Evolutionary conservation across 2,888 invertebrate genomes (phyloP).

Genomic region (Amiota communis): DNA sequence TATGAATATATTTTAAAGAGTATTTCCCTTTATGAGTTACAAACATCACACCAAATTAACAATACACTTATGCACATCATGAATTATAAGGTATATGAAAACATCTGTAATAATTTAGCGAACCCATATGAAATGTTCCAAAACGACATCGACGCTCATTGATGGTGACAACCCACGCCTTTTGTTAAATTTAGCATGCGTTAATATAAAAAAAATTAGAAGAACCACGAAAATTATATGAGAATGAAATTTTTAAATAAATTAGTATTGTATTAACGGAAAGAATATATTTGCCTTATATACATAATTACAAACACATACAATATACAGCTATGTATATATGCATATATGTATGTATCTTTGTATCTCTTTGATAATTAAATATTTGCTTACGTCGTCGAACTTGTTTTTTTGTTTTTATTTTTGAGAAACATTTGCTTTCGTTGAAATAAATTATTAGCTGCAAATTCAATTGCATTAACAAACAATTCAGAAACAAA

Average conservation of each 20-base stretch:
- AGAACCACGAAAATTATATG: slow-evolving; percentile 1
- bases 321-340: slow-evolving; percentile 34
- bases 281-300: slow-evolving; percentile 2
- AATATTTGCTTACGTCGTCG: slow-evolving; percentile 45
- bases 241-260: slow-evolving; percentile 21
- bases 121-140: slow-evolving; percentile 52
- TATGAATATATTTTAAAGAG: too few relatives aligned
- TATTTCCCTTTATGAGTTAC: too few relatives aligned
- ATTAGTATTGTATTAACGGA: background rate
- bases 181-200: slow-evolving; percentile 60
- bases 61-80: too few relatives aligned
- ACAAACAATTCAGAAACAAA: slow-evolving; percentile 9
- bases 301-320: background rate
- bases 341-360: too few relatives aligned
- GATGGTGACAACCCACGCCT: slow-evolving; percentile 59
- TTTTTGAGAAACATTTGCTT: background rate
- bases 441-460: slow-evolving; percentile 31
- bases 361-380: slow-evolving; percentile 39
- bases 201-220: slow-evolving; percentile 37
- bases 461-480: slow-evolving; percentile 17
- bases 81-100: background rate
- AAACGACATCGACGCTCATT: slow-evolving; percentile 48
- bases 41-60: too few relatives aligned
- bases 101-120: slow-evolving; percentile 34
- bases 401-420: slow-evolving; percentile 43